A percentile compares a stretch with the other conserved stretches of the same genome.
Conservation (phyloP, 2,888 invertebrate genomes). For the Tribolium freemani region DNA sequence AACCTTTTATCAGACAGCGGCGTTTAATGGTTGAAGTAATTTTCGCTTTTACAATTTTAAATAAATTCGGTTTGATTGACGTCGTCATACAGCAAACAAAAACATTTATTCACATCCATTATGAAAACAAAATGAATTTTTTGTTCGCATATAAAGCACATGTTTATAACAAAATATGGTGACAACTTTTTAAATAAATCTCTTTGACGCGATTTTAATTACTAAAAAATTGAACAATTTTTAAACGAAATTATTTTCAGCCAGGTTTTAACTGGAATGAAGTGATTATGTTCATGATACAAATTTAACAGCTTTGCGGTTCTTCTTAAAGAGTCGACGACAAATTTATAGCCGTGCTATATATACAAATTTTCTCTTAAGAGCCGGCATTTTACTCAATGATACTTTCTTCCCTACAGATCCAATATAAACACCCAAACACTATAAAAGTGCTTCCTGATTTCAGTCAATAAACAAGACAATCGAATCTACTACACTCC, state of each 20-base stretch:
- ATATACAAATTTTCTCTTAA: slow-evolving; percentile 40
- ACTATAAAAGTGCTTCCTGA: slow-evolving; percentile 34
- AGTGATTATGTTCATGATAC: slow-evolving; percentile 29
- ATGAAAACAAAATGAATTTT: slow-evolving; percentile 21
- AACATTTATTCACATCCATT: slow-evolving; percentile 22
- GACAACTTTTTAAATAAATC: background rate
- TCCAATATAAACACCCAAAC: slow-evolving; percentile 28
- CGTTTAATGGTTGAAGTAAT: slow-evolving; percentile 35
- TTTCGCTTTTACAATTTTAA: slow-evolving; percentile 23
- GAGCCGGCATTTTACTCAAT: slow-evolving; percentile 34
- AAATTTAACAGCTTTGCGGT: slow-evolving; percentile 31
- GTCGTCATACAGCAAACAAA: slow-evolving; percentile 19
- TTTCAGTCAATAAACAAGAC: slow-evolving; percentile 30
- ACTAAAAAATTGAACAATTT: background rate
- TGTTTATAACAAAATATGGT: slow-evolving; percentile 15
- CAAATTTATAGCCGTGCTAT: slow-evolving; percentile 35
- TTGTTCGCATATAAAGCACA: slow-evolving; percentile 2
- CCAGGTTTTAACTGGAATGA: slow-evolving; percentile 13
- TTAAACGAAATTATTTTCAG: background rate
- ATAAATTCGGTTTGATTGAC: slow-evolving; percentile 34
- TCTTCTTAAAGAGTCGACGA: slow-evolving; percentile 30
- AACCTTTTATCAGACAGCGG: slow-evolving; percentile 2
- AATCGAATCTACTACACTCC: background rate
- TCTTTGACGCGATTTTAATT: background rate
- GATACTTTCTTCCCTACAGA: slow-evolving; percentile 13